Evolutionary conservation across 2,797 vertebrate genomes (phyloP), one percentile per base, ranked within the genome.

Genomic region (Carapus acus): DNA sequence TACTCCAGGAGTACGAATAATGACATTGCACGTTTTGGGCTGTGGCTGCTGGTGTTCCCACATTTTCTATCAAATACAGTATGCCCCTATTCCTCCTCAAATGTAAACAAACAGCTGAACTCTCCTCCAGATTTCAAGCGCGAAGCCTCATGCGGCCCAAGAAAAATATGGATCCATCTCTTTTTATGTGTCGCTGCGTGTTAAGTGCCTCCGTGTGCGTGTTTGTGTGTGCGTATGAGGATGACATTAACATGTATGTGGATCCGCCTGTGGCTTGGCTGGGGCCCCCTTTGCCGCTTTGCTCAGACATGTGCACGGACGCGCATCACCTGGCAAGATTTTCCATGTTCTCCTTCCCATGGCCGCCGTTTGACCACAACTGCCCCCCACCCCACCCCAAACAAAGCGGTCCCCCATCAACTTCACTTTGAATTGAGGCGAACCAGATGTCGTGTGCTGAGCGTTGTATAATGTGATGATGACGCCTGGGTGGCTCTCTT

Each of bases 381-480:
- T 65, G 34, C 23, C 36, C 41, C 33, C 36, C 27, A 24, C 27
- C 5, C 18, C 15, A 14, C 49, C 4, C 56, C 34, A 12, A 12
- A 41, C 41, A 50, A 52, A 58, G 75, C 36, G 67, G 43, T 62
- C 72, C 56, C n/a, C 60, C 69, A 74, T 86, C 85, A 80, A 54
- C 70, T 80, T 73, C 76, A 83, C 79, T 83, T 51, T 69, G 70
- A 43, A 20, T 54, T 79, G 85, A 86, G 76, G 31, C 17, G 56
- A 79, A 77, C 48, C 85, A 85, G 85, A 84, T 77, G 6, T 16
- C 2, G 59, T 56, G 61, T 0, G 21, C 51, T 71, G 72, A 80
- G 69, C 69, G 74, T 75, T 79, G 77, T 63, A 60, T 72, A 79
- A 83, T 65, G 72, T 65, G 71, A 77, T 66, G 81, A 81, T 78